Base-by-base conservation (phyloP, 1,140 invertebrate species). In the Notospermus geniculatus region DNA sequence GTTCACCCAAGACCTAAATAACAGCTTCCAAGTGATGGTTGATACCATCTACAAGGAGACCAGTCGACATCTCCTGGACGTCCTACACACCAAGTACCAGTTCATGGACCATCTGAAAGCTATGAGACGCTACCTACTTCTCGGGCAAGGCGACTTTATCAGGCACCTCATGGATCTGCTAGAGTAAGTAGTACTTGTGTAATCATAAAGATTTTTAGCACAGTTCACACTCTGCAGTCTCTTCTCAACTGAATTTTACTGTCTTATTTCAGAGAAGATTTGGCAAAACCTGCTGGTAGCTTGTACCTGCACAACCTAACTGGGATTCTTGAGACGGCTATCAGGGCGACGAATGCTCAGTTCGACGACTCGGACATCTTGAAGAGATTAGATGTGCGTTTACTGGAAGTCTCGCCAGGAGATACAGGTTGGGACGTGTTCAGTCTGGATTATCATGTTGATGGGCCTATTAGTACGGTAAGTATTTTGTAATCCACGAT, bases 381-480 rank as follows among this genome's bases (percentile, higher is more conserved):
- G 1, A 88, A 90, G 67, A 83, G 93, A 19, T 81, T 98, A 13
- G 92, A 95, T 83, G 90, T 95, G 15, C 87, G 90, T 72, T 84
- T 95, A 19, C 86, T 95, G 64, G 86, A 89, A 30, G 84, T 86
- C 7, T 88, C 86, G 27, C 84, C 87, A n/a, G 91, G 90, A 29
- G 94, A 97, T 78, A 87, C 85, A 59, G 95, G 95, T 2, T 98
- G 95, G 94, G 94, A 98, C 83, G 91, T 97, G 46, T 96, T 97
- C 80, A 90, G 90, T 72, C 83, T 98, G 54, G 89, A 93, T 76
- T 98, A 98, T 80, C 90, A 92, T 59, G 90, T 95, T 2, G 89
- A 92, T 77, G 94, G 94, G 7, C 95, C 95, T 17, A 89, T 98
- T 63, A 91, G 91, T 74, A 96, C 93, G 13, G 88, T 90, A 82